Evolutionary conservation across 2,797 vertebrate species (phyloP), one percentile per base, ranked within the genome.

Genomic region (Macropodus opercularis): DNA sequence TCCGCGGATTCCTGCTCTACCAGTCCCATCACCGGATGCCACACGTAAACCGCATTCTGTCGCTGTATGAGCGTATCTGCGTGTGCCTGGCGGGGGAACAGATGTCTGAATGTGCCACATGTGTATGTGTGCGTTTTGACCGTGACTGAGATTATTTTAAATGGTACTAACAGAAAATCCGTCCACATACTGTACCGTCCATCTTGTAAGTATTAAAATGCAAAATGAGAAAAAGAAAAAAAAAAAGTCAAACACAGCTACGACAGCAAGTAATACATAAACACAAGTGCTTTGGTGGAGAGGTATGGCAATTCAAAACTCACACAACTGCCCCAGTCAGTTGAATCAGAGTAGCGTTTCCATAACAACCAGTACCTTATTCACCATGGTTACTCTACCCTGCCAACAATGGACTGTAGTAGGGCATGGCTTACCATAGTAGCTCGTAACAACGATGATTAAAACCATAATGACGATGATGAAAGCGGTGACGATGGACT

Each of bases 291-390:
- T 89, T 85, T 67, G 74, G 83, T 80, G 77, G 46, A 69, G 63
- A 75, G 84, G 63, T 66, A 49, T 24, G 60, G 64, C 69, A 76
- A 60, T 62, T 65, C 62, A 71, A 55, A 73, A 66, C 52, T 69
- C 67, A 64, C 77, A 61, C 72, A 75, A 61, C 73, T 71, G 60
- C 69, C 78, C 69, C 69, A 58, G 69, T 77, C 49, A 49, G 79
- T 81, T 80, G 80, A 80, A 86, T 83, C 72, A 73, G 76, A 75
- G 72, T 79, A 79, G 72, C 10, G 85, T 90, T 86, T 83, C 83
- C 85, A 85, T 91, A 87, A 88, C 83, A 83, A 90, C 86, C 82
- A 88, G 87, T 85, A 88, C 87, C 89, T 92, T 92, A 87, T 86
- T 86, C 82, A 83, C 80, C 85, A 83, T 78, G 86, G 89, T 78